Percentiles rank a stretch among this genome's conserved stretches.
phyloP scores from a whole-genome alignment of 1,140 invertebrate genomes.

The Antheraea pernyi region DNA sequence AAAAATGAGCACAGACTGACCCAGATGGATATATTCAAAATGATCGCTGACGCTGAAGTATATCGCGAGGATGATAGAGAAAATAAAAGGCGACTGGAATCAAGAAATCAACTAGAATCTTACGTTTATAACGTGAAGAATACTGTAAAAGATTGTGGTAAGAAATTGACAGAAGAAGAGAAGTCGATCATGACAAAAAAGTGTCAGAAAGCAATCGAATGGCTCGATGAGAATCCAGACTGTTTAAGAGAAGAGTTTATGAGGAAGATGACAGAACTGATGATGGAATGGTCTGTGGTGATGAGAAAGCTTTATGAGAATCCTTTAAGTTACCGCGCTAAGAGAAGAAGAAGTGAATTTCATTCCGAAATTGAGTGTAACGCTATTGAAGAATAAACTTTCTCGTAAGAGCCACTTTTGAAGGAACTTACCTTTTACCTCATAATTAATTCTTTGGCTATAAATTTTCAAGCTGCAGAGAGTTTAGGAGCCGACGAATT shows the following conservation, averaged over 20 bases:
- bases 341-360: conserved; percentile 40
- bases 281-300: conserved; percentile 74
- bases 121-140: conserved; percentile 87
- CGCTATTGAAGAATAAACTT: not conserved
- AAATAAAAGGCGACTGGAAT: conserved; percentile 78
- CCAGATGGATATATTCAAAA: conserved; percentile 73
- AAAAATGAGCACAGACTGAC: conserved; percentile 70
- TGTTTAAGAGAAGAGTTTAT: conserved; percentile 82
- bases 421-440: no score
- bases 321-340: conserved; percentile 27
- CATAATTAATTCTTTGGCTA: no score
- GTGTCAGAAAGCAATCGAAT: conserved; percentile 79
- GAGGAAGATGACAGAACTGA: conserved; percentile 79
- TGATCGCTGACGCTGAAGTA: conserved; percentile 82
- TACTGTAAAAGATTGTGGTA: conserved; percentile 65
- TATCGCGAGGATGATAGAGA: conserved; percentile 79
- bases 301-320: conserved; percentile 66
- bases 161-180: conserved; percentile 64
- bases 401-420: no score
- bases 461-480: no score
- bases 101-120: conserved; percentile 85
- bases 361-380: conserved; percentile 6
- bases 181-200: conserved; percentile 64
- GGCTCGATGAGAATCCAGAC: conserved; percentile 83
- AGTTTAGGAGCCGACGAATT: no score